These are phyloP conservation scores for Protomyctophum bolini DNA, from an alignment of 2,113 vertebrate genomes.

Conservation along the genomic window DNA sequence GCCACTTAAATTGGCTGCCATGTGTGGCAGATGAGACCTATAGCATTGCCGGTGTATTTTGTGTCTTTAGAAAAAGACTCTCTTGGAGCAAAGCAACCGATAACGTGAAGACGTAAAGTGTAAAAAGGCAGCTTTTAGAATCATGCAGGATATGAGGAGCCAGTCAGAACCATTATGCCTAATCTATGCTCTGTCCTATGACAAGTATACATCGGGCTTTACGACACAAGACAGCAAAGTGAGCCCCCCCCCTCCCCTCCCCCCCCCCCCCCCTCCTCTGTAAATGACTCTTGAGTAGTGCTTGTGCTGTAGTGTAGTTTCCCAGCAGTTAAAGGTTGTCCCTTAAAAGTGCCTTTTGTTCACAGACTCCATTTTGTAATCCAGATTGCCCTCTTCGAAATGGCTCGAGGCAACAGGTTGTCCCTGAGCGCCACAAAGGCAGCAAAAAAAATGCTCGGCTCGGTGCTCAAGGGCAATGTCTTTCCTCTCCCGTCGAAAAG, in stretches of 20 bases:
- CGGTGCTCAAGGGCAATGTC: conserved; percentile 41
- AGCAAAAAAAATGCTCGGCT: conserved; percentile 27
- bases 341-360: conserved; percentile 87
- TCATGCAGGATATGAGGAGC: conserved; percentile 38
- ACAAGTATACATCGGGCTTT: not conserved
- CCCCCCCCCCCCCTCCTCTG: conserved; percentile 52
- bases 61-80: conserved; percentile 40
- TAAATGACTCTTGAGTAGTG: conserved; percentile 80
- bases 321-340: conserved; percentile 85
- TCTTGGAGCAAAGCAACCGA: conserved; percentile 17
- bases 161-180: conserved; percentile 35
- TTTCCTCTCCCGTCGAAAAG: conserved; percentile 51
- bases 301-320: conserved; percentile 82
- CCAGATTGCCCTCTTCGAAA: conserved; percentile 62
- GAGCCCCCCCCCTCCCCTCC: conserved; percentile 58
- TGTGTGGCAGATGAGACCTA: conserved; percentile 2
- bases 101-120: conserved; percentile 16
- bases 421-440: conserved; percentile 45
- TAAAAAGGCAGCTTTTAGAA: conserved; percentile 30
- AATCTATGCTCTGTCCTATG: no score
- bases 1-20: conserved; percentile 15
- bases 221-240: conserved; percentile 58
- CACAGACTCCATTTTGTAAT: conserved; percentile 83
- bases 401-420: conserved; percentile 55
- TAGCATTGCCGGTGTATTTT: conserved; percentile 9